Evolutionary conservation across 2,113 vertebrate species (phyloP).

Genomic region (Megaceryle torquata): DNA sequence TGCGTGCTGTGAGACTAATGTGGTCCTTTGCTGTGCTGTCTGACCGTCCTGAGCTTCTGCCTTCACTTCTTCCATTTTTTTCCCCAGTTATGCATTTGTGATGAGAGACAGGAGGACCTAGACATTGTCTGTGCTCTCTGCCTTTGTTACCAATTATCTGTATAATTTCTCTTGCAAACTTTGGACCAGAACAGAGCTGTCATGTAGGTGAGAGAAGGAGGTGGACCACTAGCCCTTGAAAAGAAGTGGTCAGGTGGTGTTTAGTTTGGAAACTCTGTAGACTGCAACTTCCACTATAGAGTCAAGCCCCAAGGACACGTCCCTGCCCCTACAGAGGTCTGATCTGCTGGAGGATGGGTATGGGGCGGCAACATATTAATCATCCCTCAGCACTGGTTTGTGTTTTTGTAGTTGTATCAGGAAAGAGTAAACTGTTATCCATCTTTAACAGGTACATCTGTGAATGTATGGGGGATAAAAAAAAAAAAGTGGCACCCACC

Average conservation of each 20-base stretch:
- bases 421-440: background rate
- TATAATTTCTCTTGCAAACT: background rate
- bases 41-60: background rate
- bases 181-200: background rate
- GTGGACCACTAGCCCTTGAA: background rate
- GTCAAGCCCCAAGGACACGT: background rate
- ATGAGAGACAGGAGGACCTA: background rate
- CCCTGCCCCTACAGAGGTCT: background rate
- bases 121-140: background rate
- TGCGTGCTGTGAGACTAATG: fast-evolving
- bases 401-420: background rate
- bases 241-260: background rate
- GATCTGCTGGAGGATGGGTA: background rate
- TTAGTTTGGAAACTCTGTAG: background rate
- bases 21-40: background rate
- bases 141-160: background rate
- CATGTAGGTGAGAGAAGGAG: background rate
- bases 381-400: background rate
- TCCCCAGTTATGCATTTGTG: fast-evolving
- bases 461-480: background rate
- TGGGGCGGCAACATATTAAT: background rate
- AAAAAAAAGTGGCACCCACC: background rate
- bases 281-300: background rate
- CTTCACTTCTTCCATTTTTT: background rate
- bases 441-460: background rate